A percentile compares a stretch with the other conserved stretches of the same genome.
These are phyloP conservation scores for Dolichopus griseipennis DNA, from an alignment of 2,888 invertebrate species.

Conservation along the genomic window DNA sequence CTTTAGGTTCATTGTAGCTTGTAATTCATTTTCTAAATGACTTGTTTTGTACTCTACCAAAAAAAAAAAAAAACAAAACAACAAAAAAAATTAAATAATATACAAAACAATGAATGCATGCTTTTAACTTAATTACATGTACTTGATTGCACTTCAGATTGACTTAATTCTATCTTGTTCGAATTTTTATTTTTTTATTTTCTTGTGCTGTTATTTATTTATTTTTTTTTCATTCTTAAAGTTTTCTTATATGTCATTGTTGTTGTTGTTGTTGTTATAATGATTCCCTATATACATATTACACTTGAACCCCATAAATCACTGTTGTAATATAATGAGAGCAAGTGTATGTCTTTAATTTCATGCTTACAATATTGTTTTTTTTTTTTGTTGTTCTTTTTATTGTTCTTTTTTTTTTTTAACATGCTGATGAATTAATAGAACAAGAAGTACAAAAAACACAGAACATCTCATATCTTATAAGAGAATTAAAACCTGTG, in stretches of 20 bases:
- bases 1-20: not conserved
- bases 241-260: slow-evolving; percentile 5
- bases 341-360: slow-evolving; percentile 3
- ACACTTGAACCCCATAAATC: not conserved
- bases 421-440: not conserved
- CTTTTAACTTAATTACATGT: slow-evolving; percentile 10
- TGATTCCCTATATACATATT: not conserved
- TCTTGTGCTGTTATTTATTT: not conserved
- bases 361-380: not conserved
- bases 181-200: not conserved
- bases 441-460: not conserved
- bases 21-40: not conserved
- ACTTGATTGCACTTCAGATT: slow-evolving; percentile 9
- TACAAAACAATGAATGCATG: slow-evolving; percentile 2
- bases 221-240: not conserved
- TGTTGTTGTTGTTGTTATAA: not conserved
- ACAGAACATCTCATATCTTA: not conserved
- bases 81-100: too few relatives aligned
- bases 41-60: not conserved
- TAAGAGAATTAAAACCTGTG: not conserved
- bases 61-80: too few relatives aligned
- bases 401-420: not conserved
- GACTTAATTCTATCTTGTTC: slow-evolving; percentile 8
- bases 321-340: not conserved
- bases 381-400: too few relatives aligned